Percentiles rank a stretch among this genome's conserved stretches.
Conservation (phyloP, 2,797 vertebrate species). For the Aplochiton taeniatus region DNA sequence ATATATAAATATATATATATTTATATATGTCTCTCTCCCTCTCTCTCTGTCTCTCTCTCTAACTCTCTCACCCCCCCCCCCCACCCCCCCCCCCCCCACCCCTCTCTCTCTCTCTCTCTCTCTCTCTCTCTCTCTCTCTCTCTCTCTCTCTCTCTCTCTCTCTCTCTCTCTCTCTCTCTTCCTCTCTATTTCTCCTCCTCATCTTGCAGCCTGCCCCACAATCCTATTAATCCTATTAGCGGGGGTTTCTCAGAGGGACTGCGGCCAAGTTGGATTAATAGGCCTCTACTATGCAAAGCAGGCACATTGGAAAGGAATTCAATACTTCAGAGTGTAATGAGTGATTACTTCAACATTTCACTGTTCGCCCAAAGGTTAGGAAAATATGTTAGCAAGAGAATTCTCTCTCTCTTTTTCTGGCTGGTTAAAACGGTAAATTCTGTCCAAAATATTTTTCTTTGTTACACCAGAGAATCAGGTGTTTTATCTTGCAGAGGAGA, state of each 20-base stretch:
- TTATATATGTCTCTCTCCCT: no score
- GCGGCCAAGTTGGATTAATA: conserved; percentile 76
- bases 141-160: no score
- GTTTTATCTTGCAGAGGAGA: no score
- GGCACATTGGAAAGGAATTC: conserved; percentile 68
- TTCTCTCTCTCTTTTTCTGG: conserved; percentile 7
- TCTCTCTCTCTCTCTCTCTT: no score
- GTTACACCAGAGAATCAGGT: no score
- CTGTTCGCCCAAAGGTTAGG: conserved; percentile 57
- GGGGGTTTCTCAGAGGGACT: conserved; percentile 54
- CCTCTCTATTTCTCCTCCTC: neutral
- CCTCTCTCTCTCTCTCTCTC: no score
- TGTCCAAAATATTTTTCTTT: conserved; percentile 20
- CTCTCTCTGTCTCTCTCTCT: no score
- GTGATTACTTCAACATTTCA: conserved; percentile 75
- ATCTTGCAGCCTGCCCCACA: conserved; percentile 62
- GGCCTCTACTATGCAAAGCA: conserved; percentile 73
- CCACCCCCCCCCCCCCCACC: no score
- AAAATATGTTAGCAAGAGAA: conserved; percentile 47
- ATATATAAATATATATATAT: no score
- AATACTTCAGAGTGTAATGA: conserved; percentile 71
- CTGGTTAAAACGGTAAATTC: neutral
- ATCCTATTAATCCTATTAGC: conserved; percentile 77
- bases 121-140: no score
- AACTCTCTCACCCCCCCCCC: no score